A percentile compares a stretch with the other conserved stretches of the same genome.
Conservation (phyloP, 2,888 invertebrate species). For the Copidosoma aretas region DNA sequence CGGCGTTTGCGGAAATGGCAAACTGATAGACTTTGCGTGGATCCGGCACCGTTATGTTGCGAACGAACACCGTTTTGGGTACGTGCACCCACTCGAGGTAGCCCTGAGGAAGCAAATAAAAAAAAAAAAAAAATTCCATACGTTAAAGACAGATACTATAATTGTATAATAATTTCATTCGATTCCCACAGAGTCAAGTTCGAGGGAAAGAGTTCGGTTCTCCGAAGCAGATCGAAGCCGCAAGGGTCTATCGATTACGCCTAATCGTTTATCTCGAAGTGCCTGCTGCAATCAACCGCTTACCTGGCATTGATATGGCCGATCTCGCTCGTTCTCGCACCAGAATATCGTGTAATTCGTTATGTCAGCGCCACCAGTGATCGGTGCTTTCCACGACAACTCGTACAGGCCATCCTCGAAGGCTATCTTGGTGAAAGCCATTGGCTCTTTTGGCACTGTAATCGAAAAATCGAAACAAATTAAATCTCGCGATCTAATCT, state of each 20-base stretch:
- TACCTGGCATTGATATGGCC: conserved; percentile 67
- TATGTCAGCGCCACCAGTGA: conserved; percentile 61
- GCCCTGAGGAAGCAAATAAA: no score
- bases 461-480: conserved; percentile 9
- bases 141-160: no score
- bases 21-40: conserved; percentile 72
- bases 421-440: conserved; percentile 75
- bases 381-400: conserved; percentile 75
- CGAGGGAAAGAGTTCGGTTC: no score
- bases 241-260: not conserved
- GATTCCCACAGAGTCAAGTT: no score
- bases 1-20: conserved; percentile 81
- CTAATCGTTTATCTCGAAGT: conserved; percentile 4
- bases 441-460: conserved; percentile 64
- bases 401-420: conserved; percentile 76
- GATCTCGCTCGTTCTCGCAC: conserved; percentile 70
- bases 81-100: conserved; percentile 70
- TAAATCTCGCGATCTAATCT: no score
- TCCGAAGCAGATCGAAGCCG: not conserved
- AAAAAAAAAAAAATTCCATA: not conserved
- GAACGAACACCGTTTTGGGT: conserved; percentile 62
- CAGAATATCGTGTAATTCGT: conserved; percentile 83
- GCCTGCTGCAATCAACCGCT: conserved; percentile 39
- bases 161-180: no score
- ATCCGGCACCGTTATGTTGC: conserved; percentile 69